These are phyloP conservation scores for Morpho helenor DNA, from an alignment of 2,888 invertebrate species.

Conservation along the genomic window DNA sequence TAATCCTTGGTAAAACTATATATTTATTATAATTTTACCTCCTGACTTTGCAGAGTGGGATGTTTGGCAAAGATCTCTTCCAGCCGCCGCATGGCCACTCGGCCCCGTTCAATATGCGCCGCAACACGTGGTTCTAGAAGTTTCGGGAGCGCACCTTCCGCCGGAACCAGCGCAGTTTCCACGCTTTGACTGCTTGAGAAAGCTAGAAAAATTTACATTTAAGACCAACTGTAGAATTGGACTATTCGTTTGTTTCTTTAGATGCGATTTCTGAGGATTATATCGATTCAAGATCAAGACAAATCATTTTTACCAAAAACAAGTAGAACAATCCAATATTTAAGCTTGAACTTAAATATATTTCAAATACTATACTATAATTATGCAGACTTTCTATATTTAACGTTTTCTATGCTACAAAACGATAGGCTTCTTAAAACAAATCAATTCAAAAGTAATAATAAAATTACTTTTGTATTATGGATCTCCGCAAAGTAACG, in stretches of 20 bases:
- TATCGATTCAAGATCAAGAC: no score
- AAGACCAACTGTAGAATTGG: not conserved
- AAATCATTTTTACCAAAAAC: no score
- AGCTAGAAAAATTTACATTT: not conserved
- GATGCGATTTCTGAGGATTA: not conserved
- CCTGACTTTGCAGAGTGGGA: slow-evolving; percentile 86
- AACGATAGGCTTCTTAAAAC: no score
- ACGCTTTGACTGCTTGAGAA: slow-evolving; percentile 17
- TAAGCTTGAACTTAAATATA: no score
- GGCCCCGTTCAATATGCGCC: slow-evolving; percentile 87
- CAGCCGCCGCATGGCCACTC: slow-evolving; percentile 85
- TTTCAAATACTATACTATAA: no score
- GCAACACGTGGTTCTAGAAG: slow-evolving; percentile 82
- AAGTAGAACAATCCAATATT: no score
- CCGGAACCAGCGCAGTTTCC: slow-evolving; percentile 19
- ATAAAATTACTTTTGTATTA: no score
- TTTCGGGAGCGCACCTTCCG: slow-evolving; percentile 41
- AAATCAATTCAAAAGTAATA: no score
- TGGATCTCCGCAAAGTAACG: no score
- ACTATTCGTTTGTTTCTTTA: not conserved
- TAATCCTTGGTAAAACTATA: not conserved
- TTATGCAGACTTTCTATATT: no score
- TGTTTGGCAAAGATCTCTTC: slow-evolving; percentile 90
- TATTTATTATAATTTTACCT: slow-evolving; percentile 72
- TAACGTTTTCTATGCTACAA: no score